Evolutionary conservation across 2,888 invertebrate genomes (phyloP), one percentile per base, ranked within the genome.

Genomic region (Agonopterix subpropinquella): DNA sequence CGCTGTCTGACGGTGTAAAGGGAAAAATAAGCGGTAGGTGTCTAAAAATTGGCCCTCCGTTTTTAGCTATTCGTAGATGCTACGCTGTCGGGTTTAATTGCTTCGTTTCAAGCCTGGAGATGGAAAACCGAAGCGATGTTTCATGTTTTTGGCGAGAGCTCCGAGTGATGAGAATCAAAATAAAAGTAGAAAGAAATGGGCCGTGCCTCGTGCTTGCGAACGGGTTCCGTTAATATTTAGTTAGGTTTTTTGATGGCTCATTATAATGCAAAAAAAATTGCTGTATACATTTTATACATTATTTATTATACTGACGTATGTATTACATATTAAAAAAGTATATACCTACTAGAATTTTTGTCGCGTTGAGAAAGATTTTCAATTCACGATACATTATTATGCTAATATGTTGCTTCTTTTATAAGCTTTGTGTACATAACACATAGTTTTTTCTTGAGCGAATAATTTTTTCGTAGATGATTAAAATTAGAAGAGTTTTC

Each of bases 1-100:
- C 69, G 64, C 59, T 52, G 65, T 51, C 57, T 45, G 56, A 52
- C 54, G 51, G 52, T 54, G 56, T 55, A 60, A 63, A 66, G 59
- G 54, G 64, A 73, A 71, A 73, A 74, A 70, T 45, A 39, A 45
- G 44, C 36, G 47, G 35, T 43, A 50, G 50, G 50, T 51, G 43
- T 51, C 45, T 39, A 47, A 42, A 50, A 51, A 51, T 47, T 51
- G 47, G 42, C 42, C 45, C n/a, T 36, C 44, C 39, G 42, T 51
- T 45, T 43, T 45, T 35, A 41, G 13, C 44, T 28, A 47, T 42
- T 15, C 36, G 44, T 41, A 36, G 28, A 39, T 10, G 39, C 39
- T 39, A 28, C 28, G 28, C 13, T 41, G 44, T 39, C 28, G 8
- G 45, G 11, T 53, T 52, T 52, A 52, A 54, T 56, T 56, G 49